Base-by-base conservation (phyloP, 2,113 vertebrate genomes). In the Rattus rattus region DNA sequence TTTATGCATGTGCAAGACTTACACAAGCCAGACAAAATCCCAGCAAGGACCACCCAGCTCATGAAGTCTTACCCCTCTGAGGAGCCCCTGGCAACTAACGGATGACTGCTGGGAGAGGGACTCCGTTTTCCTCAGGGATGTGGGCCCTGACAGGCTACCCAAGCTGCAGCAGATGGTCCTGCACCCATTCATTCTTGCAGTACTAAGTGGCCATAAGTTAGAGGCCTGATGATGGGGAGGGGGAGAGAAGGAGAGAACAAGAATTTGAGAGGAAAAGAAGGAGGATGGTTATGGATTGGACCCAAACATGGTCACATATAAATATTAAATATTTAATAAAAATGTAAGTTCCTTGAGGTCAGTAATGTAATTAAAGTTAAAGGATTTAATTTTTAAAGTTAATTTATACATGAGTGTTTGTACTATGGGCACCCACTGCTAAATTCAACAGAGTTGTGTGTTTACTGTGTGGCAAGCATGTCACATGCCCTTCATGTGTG, bases 401-500 rank as follows among this genome's bases (percentile, higher is more conserved):
- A 61, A 61, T 26, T 77, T 77, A 14, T 77, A 52, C 49, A 67
- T 79, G 2, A 52, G 26, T 85, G 5, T 56, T n/a, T n/a, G 26
- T 63, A 1, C 26, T 28, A 17, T 56, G 39, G 49, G 4, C 16
- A 6, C 65, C 8, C 30, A 59, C 47, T 20, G n/a, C 12, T 73
- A 47, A 79, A 28, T 77, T 22, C 36, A n/a, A 26, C 0, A 0
- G 26, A 83, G 80, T 4, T 63, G 77, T 47, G 0, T 14, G 2
- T 49, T 73, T 79, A 0, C 39, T 36, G 0, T 0, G 19, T 39
- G 52, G 65, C 47, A 8, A 39, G 67, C 84, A n/a, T 67, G 22
- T 59, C 61, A 22, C 49, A 0, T 43, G 61, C 10, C n/a, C 1
- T 3, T 79, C 26, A 7, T 1, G 0, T 30, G 5, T 12, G 5